Conservation (phyloP, 1,140 invertebrate species). For the Lordiphosa clarofinis region DNA sequence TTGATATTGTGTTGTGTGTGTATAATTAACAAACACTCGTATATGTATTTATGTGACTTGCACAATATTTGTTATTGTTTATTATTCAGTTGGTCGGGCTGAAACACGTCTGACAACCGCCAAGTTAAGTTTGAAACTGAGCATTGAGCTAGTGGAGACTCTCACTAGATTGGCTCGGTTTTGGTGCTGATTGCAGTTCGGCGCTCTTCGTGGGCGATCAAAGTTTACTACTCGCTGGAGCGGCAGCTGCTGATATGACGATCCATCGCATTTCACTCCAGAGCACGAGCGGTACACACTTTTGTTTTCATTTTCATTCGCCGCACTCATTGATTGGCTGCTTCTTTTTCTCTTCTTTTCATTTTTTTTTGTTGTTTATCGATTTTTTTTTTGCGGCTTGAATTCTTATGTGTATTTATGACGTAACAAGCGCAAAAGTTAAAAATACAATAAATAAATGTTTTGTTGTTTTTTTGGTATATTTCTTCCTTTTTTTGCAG, state of each 20-base stretch:
- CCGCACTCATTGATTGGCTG: conserved; percentile 19
- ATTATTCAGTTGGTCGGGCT: neutral
- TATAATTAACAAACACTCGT: conserved; percentile 44
- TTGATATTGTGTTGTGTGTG: conserved; percentile 31
- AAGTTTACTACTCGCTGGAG: neutral
- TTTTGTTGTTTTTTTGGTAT: neutral
- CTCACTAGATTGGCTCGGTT: neutral
- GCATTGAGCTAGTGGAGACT: conserved; percentile 16
- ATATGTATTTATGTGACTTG: conserved; percentile 46
- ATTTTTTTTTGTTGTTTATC: conserved; percentile 27
- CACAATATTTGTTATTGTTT: conserved; percentile 33
- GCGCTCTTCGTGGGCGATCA: neutral
- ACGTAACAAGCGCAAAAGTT: conserved; percentile 37
- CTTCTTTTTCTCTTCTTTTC: conserved; percentile 10
- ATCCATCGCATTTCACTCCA: conserved; percentile 15
- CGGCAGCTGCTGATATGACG: neutral
- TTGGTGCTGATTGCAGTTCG: conserved; percentile 9
- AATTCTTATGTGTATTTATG: conserved; percentile 32
- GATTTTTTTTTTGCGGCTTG: conserved; percentile 20
- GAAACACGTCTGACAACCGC: conserved; percentile 36
- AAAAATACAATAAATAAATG: conserved; percentile 20
- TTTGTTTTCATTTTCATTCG: conserved; percentile 38
- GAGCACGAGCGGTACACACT: conserved; percentile 21
- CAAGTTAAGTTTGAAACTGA: conserved; percentile 46
- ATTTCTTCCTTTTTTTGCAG: conserved; percentile 10